Base-by-base conservation (phyloP, 2,797 vertebrate species). In the Eurystomus glaucurus region DNA sequence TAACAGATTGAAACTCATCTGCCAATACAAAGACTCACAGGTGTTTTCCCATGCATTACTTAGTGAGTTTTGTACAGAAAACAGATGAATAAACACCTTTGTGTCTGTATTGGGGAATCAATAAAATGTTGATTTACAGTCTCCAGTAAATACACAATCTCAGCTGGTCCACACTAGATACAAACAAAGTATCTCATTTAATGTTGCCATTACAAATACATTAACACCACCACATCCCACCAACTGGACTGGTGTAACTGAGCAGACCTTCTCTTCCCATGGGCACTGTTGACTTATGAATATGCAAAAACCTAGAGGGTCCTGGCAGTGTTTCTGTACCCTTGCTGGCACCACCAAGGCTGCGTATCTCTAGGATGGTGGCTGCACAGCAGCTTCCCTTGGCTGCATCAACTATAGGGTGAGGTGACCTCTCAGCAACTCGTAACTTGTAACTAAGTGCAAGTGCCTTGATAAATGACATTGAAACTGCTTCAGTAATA, bases 1-100 rank as follows among this genome's bases (percentile, higher is more conserved):
- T 80, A 85, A 82, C 76, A 26, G 71, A 77, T 37, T 88, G 66
- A 95, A 93, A 52, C 61, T 64, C 79, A 83, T 91, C 71, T 92
- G 76, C 79, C 95, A 88, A 80, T 64, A 80, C 0, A 3, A 90
- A 87, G 37, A 50, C 52, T 85, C 70, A 54, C 66, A 76, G 58
- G 46, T 93, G 74, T 65, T 81, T 87, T 61, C 33, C 55, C 14
- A 15, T 71, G 25, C 31, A 69, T 79, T 89, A 69, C 87, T 89
- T 76, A 87, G 82, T 54, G 52, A 90, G 69, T 29, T 90, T 57
- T 94, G 41, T 61, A 78, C 31, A 77, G 79, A 79, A 90, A 50
- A 88, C 10, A 28, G 22, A 88, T 90, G 37, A 96, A 75, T 71
- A 88, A 85, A 83, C 70, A 81, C 20, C 4, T 9, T 50, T 68